phyloP scores from a whole-genome alignment of 2,113 vertebrate genomes.

The Hypanus sabinus region DNA sequence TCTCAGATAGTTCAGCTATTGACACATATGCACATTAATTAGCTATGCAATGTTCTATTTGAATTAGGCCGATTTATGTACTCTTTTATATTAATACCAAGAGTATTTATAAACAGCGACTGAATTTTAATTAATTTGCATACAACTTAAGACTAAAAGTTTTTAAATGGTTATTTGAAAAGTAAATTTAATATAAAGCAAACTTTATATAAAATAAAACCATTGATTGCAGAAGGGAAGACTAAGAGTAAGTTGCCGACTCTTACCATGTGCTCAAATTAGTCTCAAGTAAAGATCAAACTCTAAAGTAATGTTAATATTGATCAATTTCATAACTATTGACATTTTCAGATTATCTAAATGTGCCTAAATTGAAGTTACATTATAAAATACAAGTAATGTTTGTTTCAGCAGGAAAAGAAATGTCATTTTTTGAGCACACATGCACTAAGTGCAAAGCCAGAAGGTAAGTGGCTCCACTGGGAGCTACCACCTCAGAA shows the following conservation, averaged over 20 bases:
- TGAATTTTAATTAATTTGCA: constrained; percentile 30
- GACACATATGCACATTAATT: not conserved
- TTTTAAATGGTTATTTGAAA: not conserved
- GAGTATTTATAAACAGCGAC: not conserved
- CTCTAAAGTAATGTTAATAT: not conserved
- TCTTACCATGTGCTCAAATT: not conserved
- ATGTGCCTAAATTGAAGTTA: not conserved
- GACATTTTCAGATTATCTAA: not conserved
- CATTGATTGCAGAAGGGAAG: not conserved
- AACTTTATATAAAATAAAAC: not conserved
- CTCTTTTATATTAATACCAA: not conserved
- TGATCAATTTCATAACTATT: not conserved
- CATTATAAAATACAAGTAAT: not conserved
- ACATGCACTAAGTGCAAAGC: constrained; percentile 7
- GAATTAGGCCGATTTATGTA: not conserved
- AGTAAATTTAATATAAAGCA: not conserved
- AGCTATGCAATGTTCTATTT: not conserved
- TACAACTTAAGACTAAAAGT: not conserved
- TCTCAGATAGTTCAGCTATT: not conserved
- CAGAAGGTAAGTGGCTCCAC: not conserved
- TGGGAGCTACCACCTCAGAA: too few species aligned
- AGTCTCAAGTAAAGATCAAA: not conserved
- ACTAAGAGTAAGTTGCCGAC: not conserved
- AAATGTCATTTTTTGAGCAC: not conserved
- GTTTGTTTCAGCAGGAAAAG: not conserved